Conservation (phyloP, 2,113 vertebrate genomes). For the Dinomys branickii region DNA sequence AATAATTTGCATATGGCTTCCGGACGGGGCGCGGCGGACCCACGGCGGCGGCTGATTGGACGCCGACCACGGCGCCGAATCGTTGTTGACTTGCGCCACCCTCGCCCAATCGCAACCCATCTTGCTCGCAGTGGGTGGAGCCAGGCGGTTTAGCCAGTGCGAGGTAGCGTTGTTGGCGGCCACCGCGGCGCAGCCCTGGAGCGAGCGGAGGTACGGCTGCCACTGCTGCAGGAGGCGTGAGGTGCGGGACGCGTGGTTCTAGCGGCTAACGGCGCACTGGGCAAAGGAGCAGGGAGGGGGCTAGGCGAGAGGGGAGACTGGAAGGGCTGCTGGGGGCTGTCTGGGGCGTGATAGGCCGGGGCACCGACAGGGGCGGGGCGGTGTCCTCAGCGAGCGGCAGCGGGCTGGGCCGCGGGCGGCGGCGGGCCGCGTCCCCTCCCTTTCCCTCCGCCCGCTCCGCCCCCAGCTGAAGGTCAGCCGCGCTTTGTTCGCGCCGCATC, state of each 20-base stretch:
- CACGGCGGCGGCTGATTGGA: conserved; percentile 71
- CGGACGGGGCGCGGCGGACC: neutral
- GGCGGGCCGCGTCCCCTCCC: neutral
- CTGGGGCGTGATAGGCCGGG: neutral
- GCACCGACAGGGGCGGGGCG: neutral
- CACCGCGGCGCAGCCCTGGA: conserved; percentile 78
- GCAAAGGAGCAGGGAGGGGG: neutral
- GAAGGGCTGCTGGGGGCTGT: neutral
- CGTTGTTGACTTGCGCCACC: conserved; percentile 68
- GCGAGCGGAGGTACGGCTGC: neutral
- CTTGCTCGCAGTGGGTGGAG: conserved; percentile 61
- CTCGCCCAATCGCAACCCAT: conserved; percentile 59
- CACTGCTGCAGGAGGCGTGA: conserved; percentile 52
- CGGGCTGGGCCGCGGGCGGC: neutral
- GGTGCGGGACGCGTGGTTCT: neutral
- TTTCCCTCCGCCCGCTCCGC: neutral
- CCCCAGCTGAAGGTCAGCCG: conserved; percentile 58
- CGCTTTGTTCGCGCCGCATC: conserved; percentile 53
- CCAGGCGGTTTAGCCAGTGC: conserved; percentile 68
- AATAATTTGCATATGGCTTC: neutral
- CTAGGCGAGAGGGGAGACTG: neutral
- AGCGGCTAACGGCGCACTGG: conserved; percentile 35
- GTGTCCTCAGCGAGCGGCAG: neutral
- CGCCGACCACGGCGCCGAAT: conserved; percentile 23
- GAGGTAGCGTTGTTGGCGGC: conserved; percentile 70